A percentile compares a stretch with the other conserved stretches of the same genome.
Conservation (phyloP, 2,113 vertebrate species). For the Vombatus ursinus region DNA sequence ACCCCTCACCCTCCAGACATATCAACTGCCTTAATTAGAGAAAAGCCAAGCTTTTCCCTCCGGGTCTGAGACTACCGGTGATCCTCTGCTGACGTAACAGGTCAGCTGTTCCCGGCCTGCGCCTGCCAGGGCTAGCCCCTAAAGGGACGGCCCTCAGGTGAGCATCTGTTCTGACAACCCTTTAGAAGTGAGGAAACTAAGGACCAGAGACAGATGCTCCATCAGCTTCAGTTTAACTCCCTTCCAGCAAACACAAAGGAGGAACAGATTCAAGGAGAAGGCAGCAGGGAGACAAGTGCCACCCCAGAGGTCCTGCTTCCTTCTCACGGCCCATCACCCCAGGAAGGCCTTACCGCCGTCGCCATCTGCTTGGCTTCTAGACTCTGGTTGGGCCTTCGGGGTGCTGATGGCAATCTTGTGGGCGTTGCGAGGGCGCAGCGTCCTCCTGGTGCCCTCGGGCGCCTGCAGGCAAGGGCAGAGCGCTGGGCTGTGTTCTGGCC, state of each 20-base stretch:
- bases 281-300: too few species aligned
- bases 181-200: too few species aligned
- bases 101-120: not conserved
- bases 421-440: constrained; percentile 11
- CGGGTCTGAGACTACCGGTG: too few species aligned
- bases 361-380: not conserved
- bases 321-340: not conserved
- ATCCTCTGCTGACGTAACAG: not conserved
- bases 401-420: not conserved
- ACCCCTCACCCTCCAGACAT: not conserved
- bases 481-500: not conserved
- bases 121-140: too few species aligned
- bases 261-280: too few species aligned
- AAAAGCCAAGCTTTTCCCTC: not conserved
- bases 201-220: too few species aligned
- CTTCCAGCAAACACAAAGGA: too few species aligned
- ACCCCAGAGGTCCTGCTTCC: not conserved
- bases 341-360: not conserved
- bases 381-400: not conserved
- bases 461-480: constrained; percentile 65
- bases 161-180: too few species aligned
- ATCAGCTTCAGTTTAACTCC: too few species aligned
- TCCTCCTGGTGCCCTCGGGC: constrained; percentile 8
- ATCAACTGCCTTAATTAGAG: too few species aligned
- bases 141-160: too few species aligned